phyloP scores from a whole-genome alignment of 2,113 vertebrate species.

The Narcine bancroftii region DNA sequence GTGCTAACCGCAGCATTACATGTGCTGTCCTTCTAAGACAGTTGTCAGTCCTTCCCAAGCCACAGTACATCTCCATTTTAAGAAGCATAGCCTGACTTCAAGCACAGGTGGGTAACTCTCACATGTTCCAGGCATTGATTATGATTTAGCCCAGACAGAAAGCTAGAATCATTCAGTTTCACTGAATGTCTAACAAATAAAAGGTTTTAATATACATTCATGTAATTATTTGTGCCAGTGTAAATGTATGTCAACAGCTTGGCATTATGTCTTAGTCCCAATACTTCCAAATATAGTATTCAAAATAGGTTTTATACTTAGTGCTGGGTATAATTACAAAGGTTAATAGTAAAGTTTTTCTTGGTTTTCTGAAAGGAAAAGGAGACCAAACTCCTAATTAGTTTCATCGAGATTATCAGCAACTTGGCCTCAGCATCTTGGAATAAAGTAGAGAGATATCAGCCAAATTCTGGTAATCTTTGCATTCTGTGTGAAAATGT shows the following conservation, averaged over 20 bases:
- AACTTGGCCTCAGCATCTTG: constrained; percentile 9
- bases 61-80: too few species aligned
- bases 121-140: too few species aligned
- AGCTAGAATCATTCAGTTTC: too few species aligned
- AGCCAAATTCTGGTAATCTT: constrained; percentile 7
- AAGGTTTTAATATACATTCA: background rate
- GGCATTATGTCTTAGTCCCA: background rate
- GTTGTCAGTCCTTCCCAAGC: too few species aligned
- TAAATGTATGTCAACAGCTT: background rate
- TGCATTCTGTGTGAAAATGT: background rate
- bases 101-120: too few species aligned
- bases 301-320: background rate
- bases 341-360: background rate
- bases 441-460: background rate
- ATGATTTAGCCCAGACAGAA: too few species aligned
- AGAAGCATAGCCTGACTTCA: too few species aligned
- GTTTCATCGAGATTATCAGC: background rate
- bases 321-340: background rate
- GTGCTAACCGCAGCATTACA: too few species aligned
- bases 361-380: background rate
- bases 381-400: background rate
- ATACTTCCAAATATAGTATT: background rate
- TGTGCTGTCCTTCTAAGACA: too few species aligned
- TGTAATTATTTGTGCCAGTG: background rate
- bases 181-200: background rate